Base-by-base conservation (phyloP, 2,797 vertebrate species). In the Nothura maculosa region DNA sequence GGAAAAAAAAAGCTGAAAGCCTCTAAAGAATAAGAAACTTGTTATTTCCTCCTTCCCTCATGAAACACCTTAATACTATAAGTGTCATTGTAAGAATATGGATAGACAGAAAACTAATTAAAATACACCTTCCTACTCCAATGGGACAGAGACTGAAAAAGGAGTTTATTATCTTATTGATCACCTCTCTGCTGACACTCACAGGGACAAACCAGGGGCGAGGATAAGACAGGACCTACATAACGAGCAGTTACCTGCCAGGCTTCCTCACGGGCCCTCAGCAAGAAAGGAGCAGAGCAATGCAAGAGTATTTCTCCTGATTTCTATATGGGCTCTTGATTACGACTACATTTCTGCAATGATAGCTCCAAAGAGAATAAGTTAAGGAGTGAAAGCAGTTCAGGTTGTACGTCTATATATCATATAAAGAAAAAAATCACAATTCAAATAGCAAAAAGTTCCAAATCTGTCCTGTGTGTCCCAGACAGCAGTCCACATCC, bases 151-250 rank as follows among this genome's bases (percentile, higher is more conserved):
- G 30, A 63, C 3, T 30, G 50, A 42, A 72, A 60, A 68, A 68
- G 25, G 20, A 72, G 60, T 85, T 90, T 88, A 82, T 95, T 16
- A 76, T 72, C 43, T 50, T 64, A 82, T 45, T 73, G 92, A 82
- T 72, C 54, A 63, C 63, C 42, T 78, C 43, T 84, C 57, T 78
- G 62, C 67, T 43, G 20, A 38, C 43, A 68, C 36, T 55, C 50
- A 47, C 6, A 8, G 60, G 52, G 63, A 66, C 69, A 83, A 76
- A 95, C 43, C 45, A 79, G 34, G 19, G n/a, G 48, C 47, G 19
- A 81, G 67, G 80, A 79, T 72, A 82, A 82, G 63, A 36, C 34
- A 79, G 60, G 63, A 82, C 60, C 38, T 82, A 50, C 43, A 50
- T 62, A 70, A 90, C 1, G 4, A 90, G 40, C 67, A 79, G 50